Conservation (phyloP, 2,797 vertebrate species). For the Cheirogaleus major region DNA sequence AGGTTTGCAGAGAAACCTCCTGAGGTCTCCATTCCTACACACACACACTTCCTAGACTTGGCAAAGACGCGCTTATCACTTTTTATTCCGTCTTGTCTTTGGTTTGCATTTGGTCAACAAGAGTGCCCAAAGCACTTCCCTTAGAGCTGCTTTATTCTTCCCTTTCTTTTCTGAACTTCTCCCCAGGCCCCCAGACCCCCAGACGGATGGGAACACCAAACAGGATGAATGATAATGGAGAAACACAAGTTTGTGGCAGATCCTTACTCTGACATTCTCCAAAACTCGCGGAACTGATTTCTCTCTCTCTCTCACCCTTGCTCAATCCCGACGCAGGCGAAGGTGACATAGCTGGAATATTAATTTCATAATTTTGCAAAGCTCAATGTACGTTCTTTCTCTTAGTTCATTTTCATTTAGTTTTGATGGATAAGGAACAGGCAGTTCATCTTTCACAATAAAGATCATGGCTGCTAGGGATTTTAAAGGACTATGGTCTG, state of each 20-base stretch:
- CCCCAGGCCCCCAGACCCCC: conserved; percentile 63
- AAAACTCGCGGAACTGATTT: conserved; percentile 89
- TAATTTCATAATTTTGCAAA: conserved; percentile 89
- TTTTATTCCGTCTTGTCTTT: not conserved
- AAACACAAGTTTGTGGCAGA: conserved; percentile 70
- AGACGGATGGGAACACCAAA: conserved; percentile 80
- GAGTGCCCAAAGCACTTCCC: not conserved
- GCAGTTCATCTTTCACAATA: conserved; percentile 76
- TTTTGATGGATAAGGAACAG: conserved; percentile 68
- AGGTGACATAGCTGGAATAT: conserved; percentile 90
- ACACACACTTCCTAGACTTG: not conserved
- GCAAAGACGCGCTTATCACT: not conserved
- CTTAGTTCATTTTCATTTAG: conserved; percentile 78
- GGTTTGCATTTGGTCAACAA: not conserved
- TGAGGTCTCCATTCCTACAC: not conserved
- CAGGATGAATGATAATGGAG: conserved; percentile 81
- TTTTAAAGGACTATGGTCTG: conserved; percentile 54
- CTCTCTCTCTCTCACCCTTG: conserved; percentile 90
- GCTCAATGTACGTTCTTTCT: conserved; percentile 80
- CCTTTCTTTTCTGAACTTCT: conserved; percentile 39
- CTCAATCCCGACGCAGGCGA: conserved; percentile 89
- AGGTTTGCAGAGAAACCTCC: not conserved
- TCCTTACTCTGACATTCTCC: conserved; percentile 91
- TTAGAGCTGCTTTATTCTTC: conserved; percentile 9
- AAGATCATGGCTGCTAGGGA: conserved; percentile 60